Percentiles rank a stretch among this genome's conserved stretches.
Conservation (phyloP, 2,113 vertebrate genomes). For the Riparia riparia region DNA sequence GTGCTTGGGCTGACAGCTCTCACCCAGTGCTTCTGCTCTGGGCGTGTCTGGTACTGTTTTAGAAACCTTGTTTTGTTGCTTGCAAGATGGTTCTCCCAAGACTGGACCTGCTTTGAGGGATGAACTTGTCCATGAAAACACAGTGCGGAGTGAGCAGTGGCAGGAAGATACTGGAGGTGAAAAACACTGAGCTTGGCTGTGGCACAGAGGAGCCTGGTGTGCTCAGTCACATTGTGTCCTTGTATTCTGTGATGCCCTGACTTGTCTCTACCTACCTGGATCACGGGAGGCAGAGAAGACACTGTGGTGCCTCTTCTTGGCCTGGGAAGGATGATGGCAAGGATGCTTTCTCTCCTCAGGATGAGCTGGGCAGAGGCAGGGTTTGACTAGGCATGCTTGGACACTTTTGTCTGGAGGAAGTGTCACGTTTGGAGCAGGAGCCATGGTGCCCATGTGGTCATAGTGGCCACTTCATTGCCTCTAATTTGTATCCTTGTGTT, state of each 20-base stretch:
- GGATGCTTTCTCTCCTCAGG: background rate
- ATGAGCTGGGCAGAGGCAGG: background rate
- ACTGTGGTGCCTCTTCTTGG: background rate
- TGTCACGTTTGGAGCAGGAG: background rate
- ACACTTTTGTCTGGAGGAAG: background rate
- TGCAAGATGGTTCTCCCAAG: background rate
- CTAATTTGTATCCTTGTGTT: background rate
- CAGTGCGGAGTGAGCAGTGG: background rate
- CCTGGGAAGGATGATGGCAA: background rate
- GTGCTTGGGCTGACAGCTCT: background rate
- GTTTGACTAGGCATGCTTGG: accelerated
- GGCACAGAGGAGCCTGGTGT: background rate
- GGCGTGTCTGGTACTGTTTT: background rate
- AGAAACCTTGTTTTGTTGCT: background rate
- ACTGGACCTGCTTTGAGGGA: background rate
- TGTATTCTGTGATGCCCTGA: background rate
- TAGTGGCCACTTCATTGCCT: background rate
- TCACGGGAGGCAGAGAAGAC: background rate
- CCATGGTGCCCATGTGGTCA: accelerated
- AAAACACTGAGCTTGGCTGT: background rate
- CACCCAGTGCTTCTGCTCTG: background rate
- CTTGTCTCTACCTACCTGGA: background rate
- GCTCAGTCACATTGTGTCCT: background rate
- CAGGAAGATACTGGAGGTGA: accelerated
- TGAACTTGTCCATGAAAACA: background rate